Evolutionary conservation across 2,888 invertebrate genomes (phyloP).

Genomic region (Drosophila maculinotata): DNA sequence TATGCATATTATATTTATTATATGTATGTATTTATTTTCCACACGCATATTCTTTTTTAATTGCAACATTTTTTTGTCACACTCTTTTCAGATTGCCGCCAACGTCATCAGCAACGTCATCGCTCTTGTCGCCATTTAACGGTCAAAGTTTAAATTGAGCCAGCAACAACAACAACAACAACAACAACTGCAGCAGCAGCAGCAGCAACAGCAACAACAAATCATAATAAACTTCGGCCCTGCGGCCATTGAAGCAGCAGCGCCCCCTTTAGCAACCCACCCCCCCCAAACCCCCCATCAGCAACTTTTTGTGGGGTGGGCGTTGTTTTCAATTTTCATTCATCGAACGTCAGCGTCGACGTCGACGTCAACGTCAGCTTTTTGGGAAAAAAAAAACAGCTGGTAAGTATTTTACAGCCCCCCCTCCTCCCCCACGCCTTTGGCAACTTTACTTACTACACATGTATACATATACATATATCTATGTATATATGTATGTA

Average conservation of each 20-base stretch:
- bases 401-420: conserved; percentile 46
- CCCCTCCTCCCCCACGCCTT: neutral
- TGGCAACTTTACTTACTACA: conserved; percentile 28
- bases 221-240: conserved; percentile 36
- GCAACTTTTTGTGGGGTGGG: conserved; percentile 8
- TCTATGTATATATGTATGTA: conserved; percentile 8
- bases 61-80: conserved; percentile 10
- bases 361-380: conserved; percentile 28
- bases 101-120: conserved; percentile 36
- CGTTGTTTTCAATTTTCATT: conserved; percentile 42
- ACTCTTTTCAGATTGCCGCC: conserved; percentile 46
- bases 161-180: conserved; percentile 13
- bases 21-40: conserved; percentile 19
- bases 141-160: conserved; percentile 31
- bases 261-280: too few species aligned
- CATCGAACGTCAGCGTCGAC: conserved; percentile 31
- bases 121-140: conserved; percentile 29
- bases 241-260: conserved; percentile 19
- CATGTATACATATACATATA: conserved; percentile 10
- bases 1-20: conserved; percentile 8
- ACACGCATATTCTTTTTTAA: neutral
- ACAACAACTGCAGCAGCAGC: conserved; percentile 4
- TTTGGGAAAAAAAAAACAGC: conserved; percentile 36
- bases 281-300: neutral
- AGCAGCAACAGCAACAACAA: conserved; percentile 7